Percentiles rank a stretch among this genome's conserved stretches.
phyloP scores from a whole-genome alignment of 2,113 vertebrate genomes.

The Dipodomys spectabilis region DNA sequence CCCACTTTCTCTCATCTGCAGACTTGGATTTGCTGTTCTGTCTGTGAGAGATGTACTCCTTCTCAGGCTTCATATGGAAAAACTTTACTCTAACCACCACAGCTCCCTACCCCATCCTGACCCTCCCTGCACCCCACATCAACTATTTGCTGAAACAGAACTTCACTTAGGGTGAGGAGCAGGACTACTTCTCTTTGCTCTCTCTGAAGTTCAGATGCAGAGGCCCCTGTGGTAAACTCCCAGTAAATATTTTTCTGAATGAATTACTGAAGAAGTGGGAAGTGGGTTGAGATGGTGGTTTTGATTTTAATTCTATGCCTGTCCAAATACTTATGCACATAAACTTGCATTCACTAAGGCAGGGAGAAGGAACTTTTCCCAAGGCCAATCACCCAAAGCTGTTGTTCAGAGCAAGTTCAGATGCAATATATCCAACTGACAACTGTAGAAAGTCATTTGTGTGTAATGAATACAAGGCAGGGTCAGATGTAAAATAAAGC shows the following conservation, averaged over 20 bases:
- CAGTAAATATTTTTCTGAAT: neutral
- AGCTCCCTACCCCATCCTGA: accelerated
- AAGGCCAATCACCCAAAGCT: neutral
- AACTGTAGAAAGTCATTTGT: neutral
- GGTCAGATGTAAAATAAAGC: neutral
- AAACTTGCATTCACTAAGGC: neutral
- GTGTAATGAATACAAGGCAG: neutral
- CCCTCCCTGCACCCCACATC: too few relatives aligned
- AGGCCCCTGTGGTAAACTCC: accelerated
- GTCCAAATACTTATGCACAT: neutral
- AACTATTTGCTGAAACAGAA: neutral
- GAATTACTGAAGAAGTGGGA: neutral
- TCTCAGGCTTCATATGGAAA: neutral
- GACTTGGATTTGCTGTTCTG: neutral
- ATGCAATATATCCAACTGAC: accelerated
- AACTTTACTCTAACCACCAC: neutral
- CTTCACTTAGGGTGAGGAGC: neutral
- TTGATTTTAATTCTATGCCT: neutral
- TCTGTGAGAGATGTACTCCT: neutral
- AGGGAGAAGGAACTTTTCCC: neutral
- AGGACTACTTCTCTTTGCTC: neutral
- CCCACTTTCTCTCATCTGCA: neutral
- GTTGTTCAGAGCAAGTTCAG: neutral
- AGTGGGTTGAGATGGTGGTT: neutral
- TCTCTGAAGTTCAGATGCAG: neutral